Evolutionary conservation across 2,797 vertebrate species (phyloP).

Genomic region (Sphenopsis melanotis): DNA sequence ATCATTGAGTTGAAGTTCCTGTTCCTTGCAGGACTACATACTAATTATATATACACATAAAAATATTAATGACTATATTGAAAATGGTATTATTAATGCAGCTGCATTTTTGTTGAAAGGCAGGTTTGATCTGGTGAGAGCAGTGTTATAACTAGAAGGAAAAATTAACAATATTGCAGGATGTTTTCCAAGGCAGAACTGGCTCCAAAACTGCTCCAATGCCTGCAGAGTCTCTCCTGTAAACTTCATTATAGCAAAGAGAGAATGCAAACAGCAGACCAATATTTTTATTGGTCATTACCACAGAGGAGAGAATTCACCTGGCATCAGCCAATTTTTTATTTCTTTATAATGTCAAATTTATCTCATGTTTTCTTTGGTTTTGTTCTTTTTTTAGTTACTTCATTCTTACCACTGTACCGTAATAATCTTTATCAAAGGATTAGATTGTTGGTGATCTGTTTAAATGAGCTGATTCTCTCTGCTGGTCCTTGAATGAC

Average conservation of each 20-base stretch:
- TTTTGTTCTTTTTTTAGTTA: neutral
- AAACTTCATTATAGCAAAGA: neutral
- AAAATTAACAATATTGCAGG: neutral
- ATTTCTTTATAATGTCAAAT: neutral
- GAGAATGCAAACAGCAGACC: neutral
- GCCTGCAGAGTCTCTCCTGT: neutral
- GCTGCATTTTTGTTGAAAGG: neutral
- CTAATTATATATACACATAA: neutral
- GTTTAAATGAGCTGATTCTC: neutral
- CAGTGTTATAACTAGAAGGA: neutral
- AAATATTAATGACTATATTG: neutral
- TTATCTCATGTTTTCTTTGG: fast-evolving
- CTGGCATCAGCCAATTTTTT: neutral
- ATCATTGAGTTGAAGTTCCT: neutral
- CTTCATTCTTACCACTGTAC: neutral
- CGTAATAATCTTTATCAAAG: neutral
- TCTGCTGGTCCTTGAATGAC: neutral
- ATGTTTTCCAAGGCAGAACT: neutral
- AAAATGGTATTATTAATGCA: neutral
- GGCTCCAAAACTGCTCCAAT: neutral
- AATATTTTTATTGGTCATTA: neutral
- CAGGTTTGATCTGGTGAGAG: neutral
- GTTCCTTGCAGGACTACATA: neutral
- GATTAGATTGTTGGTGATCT: neutral
- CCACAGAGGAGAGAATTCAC: neutral